Percentiles rank a stretch among this genome's conserved stretches.
phyloP scores from a whole-genome alignment of 2,797 vertebrate genomes.

The Trachops cirrhosus region DNA sequence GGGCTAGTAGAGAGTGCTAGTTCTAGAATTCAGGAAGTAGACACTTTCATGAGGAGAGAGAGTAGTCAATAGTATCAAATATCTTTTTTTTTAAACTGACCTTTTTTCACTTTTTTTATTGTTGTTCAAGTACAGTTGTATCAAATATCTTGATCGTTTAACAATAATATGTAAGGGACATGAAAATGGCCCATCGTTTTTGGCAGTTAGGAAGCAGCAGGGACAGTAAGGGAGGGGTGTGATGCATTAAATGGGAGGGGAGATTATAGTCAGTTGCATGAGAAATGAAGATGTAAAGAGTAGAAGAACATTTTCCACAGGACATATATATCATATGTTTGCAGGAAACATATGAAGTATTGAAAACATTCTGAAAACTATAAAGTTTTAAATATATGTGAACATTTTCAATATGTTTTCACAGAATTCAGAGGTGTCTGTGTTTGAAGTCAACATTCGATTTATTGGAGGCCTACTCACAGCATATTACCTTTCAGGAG shows the following conservation, averaged over 20 bases:
- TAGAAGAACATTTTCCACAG: neutral
- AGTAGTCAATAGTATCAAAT: neutral
- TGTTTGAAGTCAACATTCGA: slow-evolving; percentile 99
- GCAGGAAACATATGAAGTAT: neutral
- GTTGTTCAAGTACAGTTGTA: too few species aligned
- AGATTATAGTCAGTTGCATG: neutral
- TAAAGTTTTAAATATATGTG: neutral
- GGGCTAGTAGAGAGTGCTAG: neutral
- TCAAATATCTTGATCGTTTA: neutral
- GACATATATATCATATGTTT: too few species aligned
- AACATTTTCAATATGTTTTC: slow-evolving; percentile 59
- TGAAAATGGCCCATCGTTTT: neutral
- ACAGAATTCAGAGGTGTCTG: slow-evolving; percentile 98
- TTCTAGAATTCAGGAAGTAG: slow-evolving; percentile 3
- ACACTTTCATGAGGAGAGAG: neutral
- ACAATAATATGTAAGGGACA: neutral
- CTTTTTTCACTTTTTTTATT: too few species aligned
- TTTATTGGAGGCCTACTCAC: slow-evolving; percentile 97
- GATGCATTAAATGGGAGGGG: neutral
- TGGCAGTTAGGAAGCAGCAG: neutral
- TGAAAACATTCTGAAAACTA: neutral
- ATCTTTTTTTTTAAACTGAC: too few species aligned
- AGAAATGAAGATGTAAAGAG: neutral
- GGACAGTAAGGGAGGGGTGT: neutral
- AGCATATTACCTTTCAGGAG: slow-evolving; percentile 97